Base-by-base conservation (phyloP, 37 sponge, comb jelly and placozoan genomes). In the Halisarca cf. caerulea region DNA sequence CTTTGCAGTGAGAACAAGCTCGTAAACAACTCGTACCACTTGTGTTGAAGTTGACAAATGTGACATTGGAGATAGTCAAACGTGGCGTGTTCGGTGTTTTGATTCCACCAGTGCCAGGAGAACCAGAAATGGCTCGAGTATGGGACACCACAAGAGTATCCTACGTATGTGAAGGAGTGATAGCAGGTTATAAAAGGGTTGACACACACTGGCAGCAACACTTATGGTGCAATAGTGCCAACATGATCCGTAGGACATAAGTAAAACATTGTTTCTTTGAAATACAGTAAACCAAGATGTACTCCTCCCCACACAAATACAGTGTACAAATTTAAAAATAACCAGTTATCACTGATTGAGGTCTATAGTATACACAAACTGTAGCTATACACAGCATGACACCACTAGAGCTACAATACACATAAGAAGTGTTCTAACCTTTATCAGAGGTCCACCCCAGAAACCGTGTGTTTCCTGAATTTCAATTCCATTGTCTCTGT, bases 1-100 rank as follows among this genome's bases (percentile, higher is more conserved):
- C 74, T 51, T 92, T 92, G 37, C 97, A 97, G 15, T 94, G 91
- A 0, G 97, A 97, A 51, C 97, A 97, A 1, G 97, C 97, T 41
- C 84, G 80, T 41, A 97, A 79, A 69, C 92, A 90, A 24, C 69
- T 71, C 9, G 83, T 81, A 2, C 34, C 51, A 0, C 44, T 15
- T 2, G 44, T 17, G 82, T 94, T 84, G 84, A 97, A 97, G 81
- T 91, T 90, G 21, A 82, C 92, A 88, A 97, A 94, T 15, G 95
- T 94, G 14, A 97, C 97, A 66, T 94, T 92, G 17, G 91, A 90
- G 7, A 97, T 80, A 37, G 87, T 90, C 39, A 97, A 84, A 17
- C 44, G n/a, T 23, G 66, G 85, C 24, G 86, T 85, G 82, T 92
- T 87, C 0, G 91, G 92, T 23, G 93, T 90, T 73, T 89, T 91